phyloP scores from a whole-genome alignment of 1,140 invertebrate genomes.

The Drosophila sucinea region DNA sequence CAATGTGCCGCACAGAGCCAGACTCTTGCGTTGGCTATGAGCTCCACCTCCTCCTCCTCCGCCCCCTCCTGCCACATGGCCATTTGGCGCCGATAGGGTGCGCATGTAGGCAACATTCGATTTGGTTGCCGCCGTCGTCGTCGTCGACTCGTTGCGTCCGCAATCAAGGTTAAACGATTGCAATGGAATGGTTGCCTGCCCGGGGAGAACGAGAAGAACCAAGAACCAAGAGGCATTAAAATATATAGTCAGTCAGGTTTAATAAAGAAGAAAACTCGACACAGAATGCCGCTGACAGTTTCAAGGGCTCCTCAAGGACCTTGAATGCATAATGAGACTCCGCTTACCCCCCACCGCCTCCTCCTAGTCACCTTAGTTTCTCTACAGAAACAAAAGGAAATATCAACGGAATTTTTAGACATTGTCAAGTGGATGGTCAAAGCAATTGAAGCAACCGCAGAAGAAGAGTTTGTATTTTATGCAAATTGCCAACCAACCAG shows the following conservation, averaged over 20 bases:
- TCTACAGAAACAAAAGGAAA: conserved; percentile 64
- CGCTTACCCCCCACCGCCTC: conserved; percentile 7
- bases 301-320: conserved; percentile 71
- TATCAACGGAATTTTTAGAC: conserved; percentile 75
- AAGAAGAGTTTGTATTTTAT: conserved; percentile 78
- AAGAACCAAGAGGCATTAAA: conserved; percentile 50
- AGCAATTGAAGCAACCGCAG: conserved; percentile 32
- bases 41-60: conserved; percentile 3
- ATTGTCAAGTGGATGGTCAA: conserved; percentile 68
- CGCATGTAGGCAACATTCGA: conserved; percentile 74
- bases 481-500: conserved; percentile 52
- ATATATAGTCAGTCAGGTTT: conserved; percentile 74
- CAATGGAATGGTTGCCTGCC: conserved; percentile 82
- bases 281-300: conserved; percentile 67
- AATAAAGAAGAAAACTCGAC: conserved; percentile 75
- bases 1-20: conserved; percentile 51
- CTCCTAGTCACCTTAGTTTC: conserved; percentile 32
- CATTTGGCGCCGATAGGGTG: conserved; percentile 76
- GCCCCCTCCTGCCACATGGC: conserved; percentile 19
- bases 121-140: conserved; percentile 46
- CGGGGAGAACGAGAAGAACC: conserved; percentile 36
- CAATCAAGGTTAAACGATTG: conserved; percentile 83
- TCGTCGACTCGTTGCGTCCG: conserved; percentile 64
- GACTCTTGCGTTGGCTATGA: conserved; percentile 70
- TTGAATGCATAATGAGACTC: conserved; percentile 80